phyloP scores from a whole-genome alignment of 92 coral and sea anemone species.

The Plumapathes pennacea region DNA sequence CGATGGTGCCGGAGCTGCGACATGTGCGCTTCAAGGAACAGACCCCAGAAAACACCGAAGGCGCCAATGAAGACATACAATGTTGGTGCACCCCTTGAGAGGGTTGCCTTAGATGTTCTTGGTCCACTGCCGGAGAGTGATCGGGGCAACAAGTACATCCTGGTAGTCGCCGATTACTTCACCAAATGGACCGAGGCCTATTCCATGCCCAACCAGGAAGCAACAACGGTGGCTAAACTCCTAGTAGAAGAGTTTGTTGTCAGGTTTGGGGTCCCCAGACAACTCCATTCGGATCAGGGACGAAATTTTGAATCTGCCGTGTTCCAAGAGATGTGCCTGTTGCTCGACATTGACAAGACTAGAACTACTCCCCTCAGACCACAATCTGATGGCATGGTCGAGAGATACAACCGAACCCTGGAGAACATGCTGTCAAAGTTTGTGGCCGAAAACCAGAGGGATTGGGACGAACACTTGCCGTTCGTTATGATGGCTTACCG shows the following conservation, averaged over 20 bases:
- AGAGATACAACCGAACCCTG: no score
- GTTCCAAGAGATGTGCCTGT: no score
- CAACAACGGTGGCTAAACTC: slow-evolving; percentile 7
- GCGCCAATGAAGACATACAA: neutral
- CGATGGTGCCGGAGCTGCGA: slow-evolving; percentile 4
- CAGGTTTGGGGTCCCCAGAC: slow-evolving; percentile 11
- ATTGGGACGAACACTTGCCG: no score
- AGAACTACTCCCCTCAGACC: no score
- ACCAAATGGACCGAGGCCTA: slow-evolving; percentile 20
- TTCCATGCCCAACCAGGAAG: slow-evolving; percentile 16
- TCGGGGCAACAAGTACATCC: slow-evolving; percentile 7
- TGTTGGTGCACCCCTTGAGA: slow-evolving; percentile 19
- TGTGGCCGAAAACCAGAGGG: no score
- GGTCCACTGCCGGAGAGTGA: slow-evolving; percentile 12
- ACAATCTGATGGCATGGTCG: no score
- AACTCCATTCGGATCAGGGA: slow-evolving; percentile 18
- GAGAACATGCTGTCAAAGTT: no score
- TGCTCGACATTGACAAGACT: no score
- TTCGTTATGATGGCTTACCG: no score
- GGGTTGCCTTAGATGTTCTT: slow-evolving; percentile 14
- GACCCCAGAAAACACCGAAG: slow-evolving; percentile 1
- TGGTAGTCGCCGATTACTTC: slow-evolving; percentile 14
- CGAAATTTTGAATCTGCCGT: no score
- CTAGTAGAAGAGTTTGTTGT: slow-evolving; percentile 12
- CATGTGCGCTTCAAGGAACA: slow-evolving; percentile 9